A percentile compares a stretch with the other conserved stretches of the same genome.
Evolutionary conservation across 2,888 invertebrate genomes (phyloP).

Genomic region (Temnothorax rugatulus): DNA sequence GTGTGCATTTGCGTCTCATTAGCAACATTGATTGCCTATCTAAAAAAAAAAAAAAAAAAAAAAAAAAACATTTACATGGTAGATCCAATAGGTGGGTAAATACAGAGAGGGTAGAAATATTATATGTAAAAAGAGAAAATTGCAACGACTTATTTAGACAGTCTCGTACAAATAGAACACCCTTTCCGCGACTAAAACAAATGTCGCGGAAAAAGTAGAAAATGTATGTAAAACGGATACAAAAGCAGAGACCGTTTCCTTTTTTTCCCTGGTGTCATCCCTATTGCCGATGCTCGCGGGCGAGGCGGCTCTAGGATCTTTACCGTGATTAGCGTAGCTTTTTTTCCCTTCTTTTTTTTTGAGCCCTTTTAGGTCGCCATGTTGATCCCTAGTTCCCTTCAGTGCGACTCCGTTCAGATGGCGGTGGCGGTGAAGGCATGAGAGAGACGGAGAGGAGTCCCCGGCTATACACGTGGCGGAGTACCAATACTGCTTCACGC

Average conservation of each 20-base stretch:
- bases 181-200: background rate
- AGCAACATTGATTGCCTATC: background rate
- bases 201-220: background rate
- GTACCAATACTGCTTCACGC: background rate
- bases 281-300: background rate
- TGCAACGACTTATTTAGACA: background rate
- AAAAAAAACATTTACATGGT: background rate
- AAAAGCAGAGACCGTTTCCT: background rate
- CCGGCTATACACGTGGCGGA: constrained; percentile 16
- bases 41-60: background rate
- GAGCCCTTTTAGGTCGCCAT: constrained; percentile 45
- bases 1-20: background rate
- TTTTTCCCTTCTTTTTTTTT: background rate
- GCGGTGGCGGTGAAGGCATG: background rate
- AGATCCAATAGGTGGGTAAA: background rate
- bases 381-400: constrained; percentile 34
- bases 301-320: background rate
- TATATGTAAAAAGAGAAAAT: background rate
- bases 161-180: background rate
- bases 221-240: background rate
- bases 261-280: background rate
- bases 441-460: background rate
- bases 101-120: background rate
- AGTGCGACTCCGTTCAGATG: constrained; percentile 33
- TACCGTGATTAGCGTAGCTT: background rate